Evolutionary conservation across 2,888 invertebrate genomes (phyloP), one percentile per base, ranked within the genome.

Genomic region (Tyria jacobaeae): DNA sequence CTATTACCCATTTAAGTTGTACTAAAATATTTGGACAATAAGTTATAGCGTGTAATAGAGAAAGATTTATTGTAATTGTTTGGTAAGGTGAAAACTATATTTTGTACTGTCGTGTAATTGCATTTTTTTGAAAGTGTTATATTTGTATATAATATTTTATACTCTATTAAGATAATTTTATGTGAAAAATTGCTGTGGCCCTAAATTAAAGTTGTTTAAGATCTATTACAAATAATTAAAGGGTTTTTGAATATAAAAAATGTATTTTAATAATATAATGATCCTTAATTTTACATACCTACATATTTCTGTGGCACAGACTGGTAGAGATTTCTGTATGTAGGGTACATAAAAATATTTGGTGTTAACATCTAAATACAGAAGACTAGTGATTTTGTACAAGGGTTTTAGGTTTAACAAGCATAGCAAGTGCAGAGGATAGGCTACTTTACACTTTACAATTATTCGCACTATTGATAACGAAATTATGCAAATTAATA

Each of bases 301-400:
- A 7, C 27, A 7, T n/a, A n/a, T 31, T 3, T 4, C 27, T 7
- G 4, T 31, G 7, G 7, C 27, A 2, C 7, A 31, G 2, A 31
- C 27, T 31, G 27, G 27, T 31, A 31, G 7, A 27, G 7, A 6
- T 31, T 31, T 31, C 6, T 31, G 27, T 31, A 31, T 31, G 4
- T 6, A 31, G 27, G 27, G 27, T 31, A 7, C 4, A 31, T 31
- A 3, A 2, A 31, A 31, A 31, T 31, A 6, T 6, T 6, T 31
- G 27, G 27, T 31, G 7, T 31, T 27, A 27, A 71, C 57, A 41
- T 86, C 89, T 0, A 81, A 85, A 2, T 82, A 57, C 25, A 89
- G 90, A 1, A 86, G 84, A 15, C 89, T 88, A 0, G 64, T 78
- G 5, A 71, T 81, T 21, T 4, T 68, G 21, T 64, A 68, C 27